phyloP scores from a whole-genome alignment of 2,888 invertebrate species.

The Heteromyza rotundicornis region DNA sequence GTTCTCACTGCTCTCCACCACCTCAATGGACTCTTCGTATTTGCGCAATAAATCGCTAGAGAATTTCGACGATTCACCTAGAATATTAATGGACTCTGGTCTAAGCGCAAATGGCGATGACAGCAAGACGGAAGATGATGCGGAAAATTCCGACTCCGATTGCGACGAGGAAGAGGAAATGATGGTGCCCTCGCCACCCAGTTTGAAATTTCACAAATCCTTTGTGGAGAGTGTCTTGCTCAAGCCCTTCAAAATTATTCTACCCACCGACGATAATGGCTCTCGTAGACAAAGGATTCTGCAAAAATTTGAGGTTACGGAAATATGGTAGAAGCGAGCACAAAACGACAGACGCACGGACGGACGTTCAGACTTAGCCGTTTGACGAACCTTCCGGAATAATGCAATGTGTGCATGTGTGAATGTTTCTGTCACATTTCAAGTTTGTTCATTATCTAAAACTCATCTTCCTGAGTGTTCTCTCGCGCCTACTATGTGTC shows the following conservation, averaged over 20 bases:
- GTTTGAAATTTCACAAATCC: constrained; percentile 53
- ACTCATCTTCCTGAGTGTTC: constrained; percentile 17
- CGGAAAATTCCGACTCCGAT: constrained; percentile 5
- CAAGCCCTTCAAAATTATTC: constrained; percentile 58
- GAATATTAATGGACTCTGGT: constrained; percentile 27
- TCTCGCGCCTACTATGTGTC: no score
- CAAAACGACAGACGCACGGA: no score
- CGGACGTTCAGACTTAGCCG: not conserved
- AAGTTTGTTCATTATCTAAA: constrained; percentile 13
- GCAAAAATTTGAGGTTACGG: constrained; percentile 59
- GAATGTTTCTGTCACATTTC: not conserved
- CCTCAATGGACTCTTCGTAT: constrained; percentile 57
- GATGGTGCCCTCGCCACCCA: constrained; percentile 58
- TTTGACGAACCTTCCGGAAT: not conserved
- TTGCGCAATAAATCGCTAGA: constrained; percentile 60
- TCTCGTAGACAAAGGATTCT: constrained; percentile 53
- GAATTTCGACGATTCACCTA: constrained; percentile 59
- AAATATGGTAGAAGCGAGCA: constrained; percentile 50
- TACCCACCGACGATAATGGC: constrained; percentile 53
- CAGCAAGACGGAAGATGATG: not conserved
- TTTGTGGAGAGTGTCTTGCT: constrained; percentile 56
- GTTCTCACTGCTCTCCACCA: constrained; percentile 58
- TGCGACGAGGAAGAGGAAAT: constrained; percentile 51
- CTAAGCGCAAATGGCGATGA: constrained; percentile 7
- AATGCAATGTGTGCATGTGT: not conserved